These are phyloP conservation scores for Brienomyrus longianalis DNA, from an alignment of 2,113 vertebrate species.

Conservation along the genomic window DNA sequence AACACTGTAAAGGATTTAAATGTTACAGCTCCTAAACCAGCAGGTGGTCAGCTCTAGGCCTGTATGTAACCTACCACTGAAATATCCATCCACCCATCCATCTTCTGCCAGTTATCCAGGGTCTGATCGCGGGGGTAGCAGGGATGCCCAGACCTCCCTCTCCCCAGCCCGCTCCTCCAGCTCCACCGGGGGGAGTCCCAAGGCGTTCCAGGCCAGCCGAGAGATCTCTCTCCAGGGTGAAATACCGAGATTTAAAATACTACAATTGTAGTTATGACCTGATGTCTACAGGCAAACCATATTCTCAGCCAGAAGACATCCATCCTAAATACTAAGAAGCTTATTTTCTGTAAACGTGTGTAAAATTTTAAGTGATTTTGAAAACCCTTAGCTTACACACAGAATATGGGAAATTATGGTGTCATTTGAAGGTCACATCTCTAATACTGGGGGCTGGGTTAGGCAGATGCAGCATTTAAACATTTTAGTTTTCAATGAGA, in stretches of 20 bases:
- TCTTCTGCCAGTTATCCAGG: too few species aligned
- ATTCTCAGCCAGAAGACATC: background rate
- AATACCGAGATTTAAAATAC: background rate
- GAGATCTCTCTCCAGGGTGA: too few species aligned
- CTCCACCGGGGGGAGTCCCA: too few species aligned
- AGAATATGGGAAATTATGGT: background rate
- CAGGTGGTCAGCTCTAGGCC: background rate
- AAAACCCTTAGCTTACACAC: background rate
- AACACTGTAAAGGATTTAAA: background rate
- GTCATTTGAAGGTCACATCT: background rate
- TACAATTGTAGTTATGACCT: background rate
- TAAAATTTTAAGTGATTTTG: background rate
- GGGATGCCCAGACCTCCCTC: too few species aligned
- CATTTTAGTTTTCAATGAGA: background rate
- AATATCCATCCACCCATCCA: too few species aligned
- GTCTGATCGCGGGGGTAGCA: too few species aligned
- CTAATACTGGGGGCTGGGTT: background rate
- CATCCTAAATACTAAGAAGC: background rate
- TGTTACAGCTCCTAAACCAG: background rate
- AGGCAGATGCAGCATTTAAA: background rate
- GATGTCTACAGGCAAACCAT: background rate
- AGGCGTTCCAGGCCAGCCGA: too few species aligned
- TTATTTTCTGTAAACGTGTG: background rate
- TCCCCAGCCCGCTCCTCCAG: too few species aligned
- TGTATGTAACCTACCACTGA: background rate